Conservation (phyloP, 2,888 invertebrate species). For the Plagodis dolabraria region DNA sequence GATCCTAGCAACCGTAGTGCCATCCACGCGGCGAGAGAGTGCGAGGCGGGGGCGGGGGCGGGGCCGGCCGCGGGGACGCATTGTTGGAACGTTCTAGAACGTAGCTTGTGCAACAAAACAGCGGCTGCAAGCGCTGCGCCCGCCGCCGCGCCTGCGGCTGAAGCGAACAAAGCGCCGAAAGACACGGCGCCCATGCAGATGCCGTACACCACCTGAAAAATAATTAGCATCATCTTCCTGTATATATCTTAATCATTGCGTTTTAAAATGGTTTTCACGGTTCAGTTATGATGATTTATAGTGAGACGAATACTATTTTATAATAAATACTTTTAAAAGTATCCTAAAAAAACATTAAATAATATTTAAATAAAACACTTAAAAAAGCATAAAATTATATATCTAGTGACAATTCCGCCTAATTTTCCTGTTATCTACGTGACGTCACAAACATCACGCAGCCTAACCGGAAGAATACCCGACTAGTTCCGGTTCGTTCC, state of each 20-base stretch:
- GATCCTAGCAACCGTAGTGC: slow-evolving; percentile 87
- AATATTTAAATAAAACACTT: too few relatives aligned
- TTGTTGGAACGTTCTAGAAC: slow-evolving; percentile 87
- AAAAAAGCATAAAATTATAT: too few relatives aligned
- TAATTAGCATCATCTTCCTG: neutral
- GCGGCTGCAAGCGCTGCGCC: slow-evolving; percentile 95
- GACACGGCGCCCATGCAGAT: slow-evolving; percentile 96
- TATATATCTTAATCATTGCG: neutral
- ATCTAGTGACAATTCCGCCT: too few relatives aligned
- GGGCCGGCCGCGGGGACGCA: slow-evolving; percentile 80
- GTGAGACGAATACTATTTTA: too few relatives aligned
- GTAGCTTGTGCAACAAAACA: slow-evolving; percentile 91
- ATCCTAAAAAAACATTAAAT: too few relatives aligned
- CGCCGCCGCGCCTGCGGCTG: slow-evolving; percentile 94
- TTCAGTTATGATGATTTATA: slow-evolving; percentile 3
- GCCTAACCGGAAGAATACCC: too few relatives aligned
- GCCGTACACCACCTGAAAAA: slow-evolving; percentile 90
- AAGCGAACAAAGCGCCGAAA: slow-evolving; percentile 94
- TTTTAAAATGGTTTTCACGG: neutral
- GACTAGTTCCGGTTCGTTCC: too few relatives aligned
- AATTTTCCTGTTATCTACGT: too few relatives aligned
- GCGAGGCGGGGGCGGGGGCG: slow-evolving; percentile 80
- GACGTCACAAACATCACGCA: too few relatives aligned
- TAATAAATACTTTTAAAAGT: too few relatives aligned
- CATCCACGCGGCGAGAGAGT: slow-evolving; percentile 91